Evolutionary conservation across 2,888 invertebrate genomes (phyloP).

Genomic region (Lacanobia oleracea): DNA sequence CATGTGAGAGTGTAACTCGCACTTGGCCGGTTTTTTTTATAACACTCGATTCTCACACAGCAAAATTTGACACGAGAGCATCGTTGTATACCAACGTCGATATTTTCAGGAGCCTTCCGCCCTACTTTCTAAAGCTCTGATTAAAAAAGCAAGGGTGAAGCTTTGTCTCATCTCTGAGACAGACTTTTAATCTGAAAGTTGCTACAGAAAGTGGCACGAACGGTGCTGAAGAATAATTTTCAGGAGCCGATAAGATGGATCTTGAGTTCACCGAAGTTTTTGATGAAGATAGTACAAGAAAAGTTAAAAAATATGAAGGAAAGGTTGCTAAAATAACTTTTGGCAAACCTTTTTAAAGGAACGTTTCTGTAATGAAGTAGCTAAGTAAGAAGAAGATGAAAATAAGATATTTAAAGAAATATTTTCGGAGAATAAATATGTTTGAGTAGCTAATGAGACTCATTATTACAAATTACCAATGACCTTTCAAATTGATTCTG

Average conservation of each 20-base stretch:
- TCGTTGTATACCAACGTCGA: conserved; percentile 26
- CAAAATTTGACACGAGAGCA: background rate
- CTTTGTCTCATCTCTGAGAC: conserved; percentile 55
- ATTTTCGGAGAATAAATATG: background rate
- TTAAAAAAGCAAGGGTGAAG: conserved; percentile 65
- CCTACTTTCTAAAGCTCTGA: conserved; percentile 53
- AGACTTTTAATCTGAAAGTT: conserved; percentile 66
- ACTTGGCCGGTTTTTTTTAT: too few species aligned
- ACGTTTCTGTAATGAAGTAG: background rate
- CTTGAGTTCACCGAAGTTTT: conserved; percentile 25
- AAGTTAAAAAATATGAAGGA: conserved; percentile 20
- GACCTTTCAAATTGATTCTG: background rate
- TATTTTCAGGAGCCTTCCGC: conserved; percentile 13
- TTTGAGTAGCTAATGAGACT: conserved; percentile 3
- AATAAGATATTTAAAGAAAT: background rate
- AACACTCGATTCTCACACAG: too few species aligned
- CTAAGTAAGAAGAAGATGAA: background rate
- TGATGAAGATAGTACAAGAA: conserved; percentile 25
- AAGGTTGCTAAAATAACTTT: background rate
- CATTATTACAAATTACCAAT: conserved; percentile 3
- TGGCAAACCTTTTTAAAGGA: background rate
- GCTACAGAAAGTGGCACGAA: conserved; percentile 49
- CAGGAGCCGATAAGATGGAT: conserved; percentile 41
- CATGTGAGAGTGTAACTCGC: too few species aligned
- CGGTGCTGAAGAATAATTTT: conserved; percentile 44